Evolutionary conservation across 30 jellyfish, hydroid and myxozoan species (phyloP).

Genomic region (Cassiopea xamachana): DNA sequence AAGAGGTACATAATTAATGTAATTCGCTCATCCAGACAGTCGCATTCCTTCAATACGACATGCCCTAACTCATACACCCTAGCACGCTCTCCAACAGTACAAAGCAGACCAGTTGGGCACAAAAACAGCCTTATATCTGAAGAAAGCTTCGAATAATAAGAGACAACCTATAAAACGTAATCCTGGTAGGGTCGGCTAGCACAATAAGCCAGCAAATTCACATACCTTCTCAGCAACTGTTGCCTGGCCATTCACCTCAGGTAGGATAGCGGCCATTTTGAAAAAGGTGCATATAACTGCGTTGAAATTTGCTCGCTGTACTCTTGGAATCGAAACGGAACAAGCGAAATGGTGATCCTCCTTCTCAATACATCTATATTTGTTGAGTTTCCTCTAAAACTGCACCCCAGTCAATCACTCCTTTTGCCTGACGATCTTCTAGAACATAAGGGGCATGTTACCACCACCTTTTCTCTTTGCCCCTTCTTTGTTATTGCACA

Average conservation of each 20-base stretch:
- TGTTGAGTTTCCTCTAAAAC: neutral
- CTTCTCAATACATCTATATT: neutral
- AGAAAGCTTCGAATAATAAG: neutral
- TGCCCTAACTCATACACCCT: conserved; percentile 10
- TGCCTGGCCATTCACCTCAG: conserved; percentile 56
- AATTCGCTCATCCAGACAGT: neutral
- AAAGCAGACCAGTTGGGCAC: neutral
- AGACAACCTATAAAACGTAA: neutral
- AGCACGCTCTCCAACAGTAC: neutral
- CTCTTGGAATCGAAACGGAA: neutral
- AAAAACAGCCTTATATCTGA: neutral
- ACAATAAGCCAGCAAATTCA: too few relatives aligned
- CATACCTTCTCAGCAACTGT: conserved; percentile 76
- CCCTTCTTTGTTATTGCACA: conserved; percentile 70
- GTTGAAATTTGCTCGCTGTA: neutral
- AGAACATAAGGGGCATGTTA: conserved; percentile 44
- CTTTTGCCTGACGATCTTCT: neutral
- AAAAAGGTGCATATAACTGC: conserved; percentile 5
- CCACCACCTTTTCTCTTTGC: conserved; percentile 77
- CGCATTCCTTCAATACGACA: neutral
- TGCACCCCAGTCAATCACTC: neutral
- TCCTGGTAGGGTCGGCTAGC: neutral
- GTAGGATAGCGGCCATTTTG: conserved; percentile 77
- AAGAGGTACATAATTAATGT: neutral
- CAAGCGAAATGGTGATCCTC: neutral